A percentile compares a stretch with the other conserved stretches of the same genome.
phyloP scores from a whole-genome alignment of 2,113 vertebrate species.

The Boulengeromyrus knoepffleri region DNA sequence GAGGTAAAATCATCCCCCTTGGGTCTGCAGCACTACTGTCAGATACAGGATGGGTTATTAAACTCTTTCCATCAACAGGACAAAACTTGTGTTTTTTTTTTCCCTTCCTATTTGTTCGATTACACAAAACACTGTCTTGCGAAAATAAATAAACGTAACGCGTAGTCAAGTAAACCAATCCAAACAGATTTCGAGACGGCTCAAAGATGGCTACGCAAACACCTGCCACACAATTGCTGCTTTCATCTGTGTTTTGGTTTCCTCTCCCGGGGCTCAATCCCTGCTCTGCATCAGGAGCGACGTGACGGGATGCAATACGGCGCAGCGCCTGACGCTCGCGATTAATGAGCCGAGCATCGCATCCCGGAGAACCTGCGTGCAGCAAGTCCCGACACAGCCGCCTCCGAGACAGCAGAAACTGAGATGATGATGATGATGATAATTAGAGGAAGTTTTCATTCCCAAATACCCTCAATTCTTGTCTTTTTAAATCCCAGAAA shows the following conservation, averaged over 20 bases:
- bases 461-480: not conserved
- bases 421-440: not conserved
- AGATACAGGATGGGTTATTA: not conserved
- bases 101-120: not conserved
- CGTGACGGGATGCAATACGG: constrained; percentile 25
- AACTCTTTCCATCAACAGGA: not conserved
- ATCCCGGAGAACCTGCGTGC: not conserved
- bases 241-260: constrained; percentile 19
- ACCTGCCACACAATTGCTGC: not conserved
- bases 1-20: not conserved
- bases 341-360: constrained; percentile 20
- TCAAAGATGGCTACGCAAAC: not conserved
- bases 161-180: not conserved
- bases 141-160: not conserved
- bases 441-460: not conserved
- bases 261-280: constrained; percentile 8
- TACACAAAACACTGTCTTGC: not conserved
- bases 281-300: constrained; percentile 20
- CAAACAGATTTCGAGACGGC: not conserved
- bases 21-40: not conserved
- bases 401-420: constrained; percentile 6
- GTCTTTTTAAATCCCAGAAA: not conserved
- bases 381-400: constrained; percentile 12
- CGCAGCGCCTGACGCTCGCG: constrained; percentile 2
- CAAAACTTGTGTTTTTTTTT: not conserved